These are phyloP conservation scores for Esperia sulphurella DNA, from an alignment of 2,888 invertebrate species.

Conservation along the genomic window DNA sequence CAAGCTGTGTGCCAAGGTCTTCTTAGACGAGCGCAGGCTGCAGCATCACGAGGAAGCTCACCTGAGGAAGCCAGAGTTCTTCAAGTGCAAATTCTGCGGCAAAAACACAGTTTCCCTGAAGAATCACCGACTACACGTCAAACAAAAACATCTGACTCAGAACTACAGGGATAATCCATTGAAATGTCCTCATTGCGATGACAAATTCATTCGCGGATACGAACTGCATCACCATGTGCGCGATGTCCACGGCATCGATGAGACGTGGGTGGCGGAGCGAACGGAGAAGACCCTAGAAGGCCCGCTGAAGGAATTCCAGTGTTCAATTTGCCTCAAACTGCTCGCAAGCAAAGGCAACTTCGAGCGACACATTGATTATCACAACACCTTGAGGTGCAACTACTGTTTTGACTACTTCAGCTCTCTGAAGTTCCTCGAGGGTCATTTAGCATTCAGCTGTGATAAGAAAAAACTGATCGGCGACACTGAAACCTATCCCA, in stretches of 20 bases:
- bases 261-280: slow-evolving; percentile 67
- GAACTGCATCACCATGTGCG: slow-evolving; percentile 65
- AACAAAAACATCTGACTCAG: slow-evolving; percentile 52
- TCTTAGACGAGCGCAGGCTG: slow-evolving; percentile 54
- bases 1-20: slow-evolving; percentile 67
- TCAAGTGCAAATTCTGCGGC: slow-evolving; percentile 71
- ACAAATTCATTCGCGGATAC: slow-evolving; percentile 60
- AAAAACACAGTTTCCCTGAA: slow-evolving; percentile 63
- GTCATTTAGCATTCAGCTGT: slow-evolving; percentile 65
- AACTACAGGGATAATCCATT: slow-evolving; percentile 63
- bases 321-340: slow-evolving; percentile 66
- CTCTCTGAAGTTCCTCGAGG: slow-evolving; percentile 62
- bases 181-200: slow-evolving; percentile 61
- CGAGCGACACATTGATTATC: slow-evolving; percentile 71
- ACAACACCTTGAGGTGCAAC: slow-evolving; percentile 70
- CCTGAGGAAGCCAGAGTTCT: slow-evolving; percentile 61
- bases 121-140: slow-evolving; percentile 61
- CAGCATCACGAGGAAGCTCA: slow-evolving; percentile 62
- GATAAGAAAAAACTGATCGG: slow-evolving; percentile 66
- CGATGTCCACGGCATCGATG: slow-evolving; percentile 55
- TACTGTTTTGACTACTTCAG: slow-evolving; percentile 73
- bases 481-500: slow-evolving; percentile 59
- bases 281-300: slow-evolving; percentile 44
- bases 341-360: slow-evolving; percentile 70
- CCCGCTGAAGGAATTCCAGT: slow-evolving; percentile 65